These are phyloP conservation scores for Antigone vipio DNA, from an alignment of 2,113 vertebrate genomes.

Conservation along the genomic window DNA sequence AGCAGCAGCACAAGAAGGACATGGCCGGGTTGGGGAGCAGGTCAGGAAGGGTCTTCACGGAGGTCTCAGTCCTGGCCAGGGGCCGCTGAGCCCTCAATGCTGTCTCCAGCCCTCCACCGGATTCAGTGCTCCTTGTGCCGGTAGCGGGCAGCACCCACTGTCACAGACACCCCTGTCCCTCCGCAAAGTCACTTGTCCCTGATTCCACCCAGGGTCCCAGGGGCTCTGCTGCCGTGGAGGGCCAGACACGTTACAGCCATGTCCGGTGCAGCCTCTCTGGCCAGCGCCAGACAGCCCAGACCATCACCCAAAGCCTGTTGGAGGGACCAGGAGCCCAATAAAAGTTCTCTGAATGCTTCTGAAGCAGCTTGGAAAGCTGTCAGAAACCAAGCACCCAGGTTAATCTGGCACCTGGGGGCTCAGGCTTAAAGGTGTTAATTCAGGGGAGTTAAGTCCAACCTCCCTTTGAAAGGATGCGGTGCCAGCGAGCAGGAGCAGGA, in stretches of 20 bases:
- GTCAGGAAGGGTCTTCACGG: neutral
- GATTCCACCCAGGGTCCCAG: no score
- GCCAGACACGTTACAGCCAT: neutral
- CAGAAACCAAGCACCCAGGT: neutral
- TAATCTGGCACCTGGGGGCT: neutral
- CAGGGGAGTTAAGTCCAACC: neutral
- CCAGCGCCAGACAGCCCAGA: fast-evolving
- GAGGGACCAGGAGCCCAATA: fast-evolving
- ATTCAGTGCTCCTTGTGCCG: fast-evolving
- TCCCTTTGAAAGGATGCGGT: neutral
- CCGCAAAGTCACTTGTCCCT: neutral
- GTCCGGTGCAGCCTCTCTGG: fast-evolving
- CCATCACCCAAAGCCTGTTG: neutral
- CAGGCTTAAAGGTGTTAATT: neutral
- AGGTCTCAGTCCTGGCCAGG: neutral
- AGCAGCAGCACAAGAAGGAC: neutral
- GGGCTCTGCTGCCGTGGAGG: neutral
- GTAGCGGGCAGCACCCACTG: neutral
- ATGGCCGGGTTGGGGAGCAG: neutral
- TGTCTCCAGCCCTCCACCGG: neutral
- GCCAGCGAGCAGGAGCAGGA: fast-evolving
- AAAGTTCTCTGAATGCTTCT: neutral
- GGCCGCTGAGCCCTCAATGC: neutral
- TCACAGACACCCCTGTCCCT: no score
- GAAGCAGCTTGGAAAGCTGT: neutral